Conservation (phyloP, 1,140 invertebrate genomes). For the Drosophila erecta region DNA sequence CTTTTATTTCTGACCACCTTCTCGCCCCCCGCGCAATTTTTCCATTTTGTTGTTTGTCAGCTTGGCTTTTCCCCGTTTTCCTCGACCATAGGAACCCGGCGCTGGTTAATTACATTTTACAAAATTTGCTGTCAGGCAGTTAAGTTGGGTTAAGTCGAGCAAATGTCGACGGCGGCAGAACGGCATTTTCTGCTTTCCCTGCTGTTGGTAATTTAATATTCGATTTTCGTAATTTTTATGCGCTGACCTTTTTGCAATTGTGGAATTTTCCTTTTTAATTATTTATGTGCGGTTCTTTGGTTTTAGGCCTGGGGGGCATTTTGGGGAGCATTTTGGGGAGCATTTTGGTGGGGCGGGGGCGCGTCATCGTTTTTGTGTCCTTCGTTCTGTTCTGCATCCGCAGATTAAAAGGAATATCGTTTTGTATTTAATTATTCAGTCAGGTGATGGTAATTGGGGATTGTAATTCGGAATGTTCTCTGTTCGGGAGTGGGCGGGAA, state of each 20-base stretch:
- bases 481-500: conserved; percentile 17
- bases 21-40: conserved; percentile 9
- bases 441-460: conserved; percentile 75
- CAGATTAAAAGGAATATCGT: conserved; percentile 78
- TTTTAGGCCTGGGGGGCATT: not conserved
- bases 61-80: conserved; percentile 31
- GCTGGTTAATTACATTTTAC: conserved; percentile 84
- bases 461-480: conserved; percentile 57
- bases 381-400: conserved; percentile 23
- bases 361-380: conserved; percentile 30
- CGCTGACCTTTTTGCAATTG: conserved; percentile 80
- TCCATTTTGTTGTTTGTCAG: conserved; percentile 49
- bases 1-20: conserved; percentile 44
- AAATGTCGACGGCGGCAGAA: conserved; percentile 23
- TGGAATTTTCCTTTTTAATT: conserved; percentile 80
- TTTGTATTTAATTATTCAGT: conserved; percentile 79
- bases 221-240: conserved; percentile 80
- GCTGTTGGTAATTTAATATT: conserved; percentile 78
- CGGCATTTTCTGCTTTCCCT: conserved; percentile 18
- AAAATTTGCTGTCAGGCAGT: conserved; percentile 84
- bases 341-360: conserved; percentile 1
- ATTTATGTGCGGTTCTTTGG: conserved; percentile 69
- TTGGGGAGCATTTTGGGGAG: not conserved
- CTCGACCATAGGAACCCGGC: conserved; percentile 37
- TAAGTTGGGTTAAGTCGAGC: conserved; percentile 83